Evolutionary conservation across 2,888 invertebrate species (phyloP), one percentile per base, ranked within the genome.

Genomic region (Nomada flava): DNA sequence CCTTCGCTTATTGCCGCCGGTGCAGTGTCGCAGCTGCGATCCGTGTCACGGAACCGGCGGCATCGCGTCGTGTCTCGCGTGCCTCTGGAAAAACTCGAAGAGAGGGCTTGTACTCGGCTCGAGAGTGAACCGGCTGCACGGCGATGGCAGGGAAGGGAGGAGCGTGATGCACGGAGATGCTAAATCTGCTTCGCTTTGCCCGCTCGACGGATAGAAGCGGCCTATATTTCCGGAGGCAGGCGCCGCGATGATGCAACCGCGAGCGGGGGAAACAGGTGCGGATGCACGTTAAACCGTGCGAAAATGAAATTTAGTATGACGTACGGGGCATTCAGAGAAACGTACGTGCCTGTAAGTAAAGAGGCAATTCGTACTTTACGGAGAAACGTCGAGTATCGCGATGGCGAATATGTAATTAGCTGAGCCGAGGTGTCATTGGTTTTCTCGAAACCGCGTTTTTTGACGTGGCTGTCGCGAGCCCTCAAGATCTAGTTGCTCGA

Each of bases 201-300:
- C 15, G 44, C 73, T 65, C 36, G 64, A 67, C 67, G 79, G 76
- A 82, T 71, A 67, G 80, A 88, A 75, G 67, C 83, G 84, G 82
- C 86, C 88, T 86, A 86, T 70, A 88, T 88, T 86, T 86, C 83
- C 83, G 83, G 82, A 82, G 80, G 71, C 85, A 42, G 5, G 60
- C 69, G 62, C 44, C 23, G 23, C 59, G 76, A 36, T 84, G 82
- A 86, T 84, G 80, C 82, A 85, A 87, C 78, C 55, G 79, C 76
- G 78, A 64, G 73, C 70, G 57, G 76, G 70, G 71, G 79, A 79
- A 70, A 79, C 84, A 85, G 86, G 78, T 88, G 88, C 83, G 78
- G 76, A 73, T 59, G 69, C 79, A 75, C 63, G 62, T 29, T 63
- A 57, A 53, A 65, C 50, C 70, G 76, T 23, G 71, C 63, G 52